phyloP scores from a whole-genome alignment of 2,797 vertebrate species.

The Fundulus diaphanus region DNA sequence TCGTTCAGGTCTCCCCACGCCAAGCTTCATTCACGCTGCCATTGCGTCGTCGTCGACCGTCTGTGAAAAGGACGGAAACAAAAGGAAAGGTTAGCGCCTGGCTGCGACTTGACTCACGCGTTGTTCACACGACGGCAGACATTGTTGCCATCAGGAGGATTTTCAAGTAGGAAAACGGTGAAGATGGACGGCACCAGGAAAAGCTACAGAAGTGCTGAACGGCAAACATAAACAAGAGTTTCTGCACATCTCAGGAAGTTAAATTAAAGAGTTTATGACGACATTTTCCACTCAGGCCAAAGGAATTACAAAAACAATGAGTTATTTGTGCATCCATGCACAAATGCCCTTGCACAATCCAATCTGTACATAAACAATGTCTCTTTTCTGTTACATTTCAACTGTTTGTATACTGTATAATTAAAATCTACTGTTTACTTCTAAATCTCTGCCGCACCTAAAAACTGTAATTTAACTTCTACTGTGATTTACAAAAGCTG shows the following conservation, averaged over 20 bases:
- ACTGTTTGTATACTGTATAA: too few relatives aligned
- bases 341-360: too few relatives aligned
- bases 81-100: slow-evolving; percentile 63
- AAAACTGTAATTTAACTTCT: too few relatives aligned
- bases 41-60: slow-evolving; percentile 97
- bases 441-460: too few relatives aligned
- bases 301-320: neutral
- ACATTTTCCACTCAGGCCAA: neutral
- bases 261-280: neutral
- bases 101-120: slow-evolving; percentile 72
- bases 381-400: too few relatives aligned
- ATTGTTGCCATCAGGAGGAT: slow-evolving; percentile 58
- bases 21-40: slow-evolving; percentile 91
- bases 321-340: too few relatives aligned
- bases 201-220: neutral
- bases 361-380: too few relatives aligned
- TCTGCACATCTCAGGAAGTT: neutral
- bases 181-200: neutral
- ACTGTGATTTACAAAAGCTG: too few relatives aligned
- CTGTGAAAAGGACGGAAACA: slow-evolving; percentile 75
- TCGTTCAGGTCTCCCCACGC: slow-evolving; percentile 98
- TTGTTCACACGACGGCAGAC: slow-evolving; percentile 67
- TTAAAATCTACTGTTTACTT: too few relatives aligned
- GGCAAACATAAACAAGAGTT: too few relatives aligned
- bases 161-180: too few relatives aligned